These are phyloP conservation scores for Dendrolimus kikuchii DNA, from an alignment of 1,140 invertebrate genomes.

Conservation along the genomic window DNA sequence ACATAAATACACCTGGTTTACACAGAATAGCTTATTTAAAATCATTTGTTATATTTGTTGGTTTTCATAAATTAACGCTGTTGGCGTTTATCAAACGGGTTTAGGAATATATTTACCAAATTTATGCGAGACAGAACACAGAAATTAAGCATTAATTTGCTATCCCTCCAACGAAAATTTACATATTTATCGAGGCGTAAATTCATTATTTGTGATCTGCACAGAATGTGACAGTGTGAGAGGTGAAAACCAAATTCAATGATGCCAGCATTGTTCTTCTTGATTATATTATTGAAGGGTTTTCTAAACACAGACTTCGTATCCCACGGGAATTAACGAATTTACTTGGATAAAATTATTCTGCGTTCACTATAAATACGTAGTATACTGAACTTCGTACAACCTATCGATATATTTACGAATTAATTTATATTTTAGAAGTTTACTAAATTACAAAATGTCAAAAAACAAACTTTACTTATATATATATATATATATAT, in stretches of 20 bases:
- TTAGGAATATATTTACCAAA: slow-evolving; percentile 43
- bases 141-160: slow-evolving; percentile 53
- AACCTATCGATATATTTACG: too few species aligned
- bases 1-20: slow-evolving; percentile 15
- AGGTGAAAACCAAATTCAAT: not conserved
- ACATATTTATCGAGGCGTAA: slow-evolving; percentile 50
- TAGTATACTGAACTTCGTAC: too few species aligned
- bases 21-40: slow-evolving; percentile 17
- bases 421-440: too few species aligned
- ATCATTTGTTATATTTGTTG: slow-evolving; percentile 30
- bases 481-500: too few species aligned
- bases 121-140: slow-evolving; percentile 42
- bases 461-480: too few species aligned
- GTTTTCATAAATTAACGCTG: slow-evolving; percentile 26
- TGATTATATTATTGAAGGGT: too few species aligned
- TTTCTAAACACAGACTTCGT: too few species aligned
- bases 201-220: slow-evolving; percentile 38
- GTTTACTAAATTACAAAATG: too few species aligned
- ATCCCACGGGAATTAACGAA: too few species aligned
- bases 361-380: too few species aligned
- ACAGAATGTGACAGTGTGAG: slow-evolving; percentile 11
- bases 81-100: slow-evolving; percentile 31
- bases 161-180: slow-evolving; percentile 42
- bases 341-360: too few species aligned
- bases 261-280: too few species aligned